Base-by-base conservation (phyloP, 2,797 vertebrate genomes). In the Pseudochirops corinnae region DNA sequence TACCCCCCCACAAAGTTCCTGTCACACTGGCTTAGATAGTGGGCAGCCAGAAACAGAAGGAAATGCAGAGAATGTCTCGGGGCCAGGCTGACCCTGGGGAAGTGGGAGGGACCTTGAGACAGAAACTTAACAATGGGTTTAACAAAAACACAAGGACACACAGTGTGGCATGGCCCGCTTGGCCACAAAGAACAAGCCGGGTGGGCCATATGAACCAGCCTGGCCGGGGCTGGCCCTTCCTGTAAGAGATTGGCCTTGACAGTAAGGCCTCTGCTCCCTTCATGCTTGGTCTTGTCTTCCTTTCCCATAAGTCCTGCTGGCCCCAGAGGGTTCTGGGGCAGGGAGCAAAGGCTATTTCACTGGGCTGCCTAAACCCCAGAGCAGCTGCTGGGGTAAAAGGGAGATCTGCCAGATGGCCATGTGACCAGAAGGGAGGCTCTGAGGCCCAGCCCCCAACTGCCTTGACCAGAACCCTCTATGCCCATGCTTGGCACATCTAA, bases 181-280 rank as follows among this genome's bases (percentile, higher is more conserved):
- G 55, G 91, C 57, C 93, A 62, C n/a, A 53, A 94, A 33, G 18
- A 94, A 95, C 93, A 60, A 93, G 90, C 57, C 93, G 56, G 92
- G 16, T 62, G 60, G 39, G 91, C 62, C 74, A 56, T 18, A 56
- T 56, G 56, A 56, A 21, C 56, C 56, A 56, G 56, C 56, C 21
- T 56, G 56, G 21, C 16, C 16, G 18, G 91, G 92, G 26, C 82
- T 92, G 33, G 90, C 60, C 91, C 53, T 52, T 94, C 74, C 67
- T 53, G 5, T 53, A 7, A 53, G 53, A 56, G 56, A 18, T 18
- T 56, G 16, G 21, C 90, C 93, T 90, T 55, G 31, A 60, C 1
- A 10, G 21, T 1, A 0, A 7, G 67, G n/a, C 67, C 33, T 39
- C 67, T 9, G n/a, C n/a, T 74, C n/a, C 31, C 67, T 74, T 16